Evolutionary conservation across 1,140 invertebrate species (phyloP).

Genomic region (Meloidogyne hapla): DNA sequence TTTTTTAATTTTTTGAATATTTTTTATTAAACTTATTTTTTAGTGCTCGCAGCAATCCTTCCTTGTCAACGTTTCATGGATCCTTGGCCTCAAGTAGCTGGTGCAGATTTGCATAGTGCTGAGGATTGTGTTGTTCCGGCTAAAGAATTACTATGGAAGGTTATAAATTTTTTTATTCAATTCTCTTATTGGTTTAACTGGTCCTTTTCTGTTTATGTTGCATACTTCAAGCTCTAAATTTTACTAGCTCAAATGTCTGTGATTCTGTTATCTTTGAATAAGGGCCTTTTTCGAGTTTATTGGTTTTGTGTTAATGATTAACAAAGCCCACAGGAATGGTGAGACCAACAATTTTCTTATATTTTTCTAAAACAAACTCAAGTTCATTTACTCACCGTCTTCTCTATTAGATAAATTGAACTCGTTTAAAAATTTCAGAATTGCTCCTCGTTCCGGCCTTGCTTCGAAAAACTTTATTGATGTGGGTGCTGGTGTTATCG

Average conservation of each 20-base stretch:
- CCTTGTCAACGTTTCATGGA: slow-evolving; percentile 48
- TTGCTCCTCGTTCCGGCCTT: slow-evolving; percentile 91
- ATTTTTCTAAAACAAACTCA: too few relatives aligned
- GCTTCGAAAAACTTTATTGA: slow-evolving; percentile 93
- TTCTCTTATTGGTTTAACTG: too few relatives aligned
- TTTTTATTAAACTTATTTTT: background rate
- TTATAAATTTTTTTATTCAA: background rate
- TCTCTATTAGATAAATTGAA: too few relatives aligned
- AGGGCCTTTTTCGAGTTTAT: too few relatives aligned
- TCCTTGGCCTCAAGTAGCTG: slow-evolving; percentile 64
- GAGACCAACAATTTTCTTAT: too few relatives aligned
- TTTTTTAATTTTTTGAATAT: background rate
- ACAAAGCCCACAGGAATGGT: too few relatives aligned
- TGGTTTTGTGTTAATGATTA: too few relatives aligned
- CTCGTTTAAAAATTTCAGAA: slow-evolving; percentile 49
- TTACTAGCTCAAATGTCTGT: too few relatives aligned
- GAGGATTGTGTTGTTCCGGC: slow-evolving; percentile 80
- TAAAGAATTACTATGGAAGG: slow-evolving; percentile 73
- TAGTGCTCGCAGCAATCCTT: slow-evolving; percentile 36
- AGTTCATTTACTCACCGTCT: too few relatives aligned
- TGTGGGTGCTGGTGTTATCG: slow-evolving; percentile 90
- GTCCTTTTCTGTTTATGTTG: too few relatives aligned
- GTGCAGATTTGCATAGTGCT: slow-evolving; percentile 87
- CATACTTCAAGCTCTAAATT: too few relatives aligned
- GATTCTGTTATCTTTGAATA: too few relatives aligned